Percentiles rank a stretch among this genome's conserved stretches.
Conservation (phyloP, 2,888 invertebrate species). For the Cremastobaeus sp. region DNA sequence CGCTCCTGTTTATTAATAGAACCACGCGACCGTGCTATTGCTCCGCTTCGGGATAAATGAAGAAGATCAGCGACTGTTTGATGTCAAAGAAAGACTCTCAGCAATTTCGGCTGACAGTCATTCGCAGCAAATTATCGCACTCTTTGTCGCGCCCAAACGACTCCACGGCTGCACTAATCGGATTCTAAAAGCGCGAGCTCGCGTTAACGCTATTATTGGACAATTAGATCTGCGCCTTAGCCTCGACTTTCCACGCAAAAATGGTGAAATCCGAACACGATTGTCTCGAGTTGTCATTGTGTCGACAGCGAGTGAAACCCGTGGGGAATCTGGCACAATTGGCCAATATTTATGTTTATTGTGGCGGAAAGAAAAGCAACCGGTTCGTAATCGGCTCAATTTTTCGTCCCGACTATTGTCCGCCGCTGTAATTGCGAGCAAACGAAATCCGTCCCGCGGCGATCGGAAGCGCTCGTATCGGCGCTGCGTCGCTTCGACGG, state of each 20-base stretch:
- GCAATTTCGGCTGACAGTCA: slow-evolving; percentile 52
- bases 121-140: slow-evolving; percentile 52
- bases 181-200: slow-evolving; percentile 3
- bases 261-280: neutral
- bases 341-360: no score
- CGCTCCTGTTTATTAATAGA: slow-evolving; percentile 61
- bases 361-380: no score
- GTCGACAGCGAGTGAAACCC: slow-evolving; percentile 25
- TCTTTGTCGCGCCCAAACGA: slow-evolving; percentile 42
- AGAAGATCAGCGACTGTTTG: slow-evolving; percentile 59
- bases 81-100: slow-evolving; percentile 57
- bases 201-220: slow-evolving; percentile 10
- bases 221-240: slow-evolving; percentile 10
- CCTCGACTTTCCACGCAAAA: slow-evolving; percentile 1
- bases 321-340: slow-evolving; percentile 12
- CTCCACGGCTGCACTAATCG: slow-evolving; percentile 34
- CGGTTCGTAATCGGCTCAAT: no score
- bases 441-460: no score
- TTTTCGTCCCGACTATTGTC: no score
- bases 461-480: no score
- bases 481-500: no score
- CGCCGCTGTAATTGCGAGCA: no score
- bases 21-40: slow-evolving; percentile 57
- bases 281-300: slow-evolving; percentile 9
- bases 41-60: slow-evolving; percentile 61